A percentile compares a stretch with the other conserved stretches of the same genome.
phyloP scores from a whole-genome alignment of 2,888 invertebrate genomes.

The Drosophila pullipes region DNA sequence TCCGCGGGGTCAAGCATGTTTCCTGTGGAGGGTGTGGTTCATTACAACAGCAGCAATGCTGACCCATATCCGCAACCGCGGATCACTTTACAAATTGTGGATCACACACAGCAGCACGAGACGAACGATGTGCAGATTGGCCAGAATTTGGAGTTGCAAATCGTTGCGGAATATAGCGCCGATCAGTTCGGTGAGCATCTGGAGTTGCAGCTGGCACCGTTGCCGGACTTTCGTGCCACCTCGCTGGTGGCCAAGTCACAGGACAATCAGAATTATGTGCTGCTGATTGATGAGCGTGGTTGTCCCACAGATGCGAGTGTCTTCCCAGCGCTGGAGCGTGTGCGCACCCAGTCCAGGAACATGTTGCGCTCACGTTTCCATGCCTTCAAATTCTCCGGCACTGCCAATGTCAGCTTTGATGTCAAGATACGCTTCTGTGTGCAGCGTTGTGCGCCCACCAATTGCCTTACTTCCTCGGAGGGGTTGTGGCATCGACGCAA shows the following conservation, averaged over 20 bases:
- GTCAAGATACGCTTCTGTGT: constrained; percentile 93
- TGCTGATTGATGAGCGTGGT: constrained; percentile 90
- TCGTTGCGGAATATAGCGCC: constrained; percentile 86
- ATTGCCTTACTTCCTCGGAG: constrained; percentile 83
- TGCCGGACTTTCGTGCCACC: constrained; percentile 91
- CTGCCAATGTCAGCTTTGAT: constrained; percentile 93
- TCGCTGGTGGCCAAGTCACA: constrained; percentile 92
- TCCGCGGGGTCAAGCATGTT: constrained; percentile 74
- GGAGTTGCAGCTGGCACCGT: constrained; percentile 84
- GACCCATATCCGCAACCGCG: constrained; percentile 68
- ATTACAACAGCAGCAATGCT: constrained; percentile 64
- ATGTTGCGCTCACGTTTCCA: constrained; percentile 89
- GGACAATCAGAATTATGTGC: constrained; percentile 90
- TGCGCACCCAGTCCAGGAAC: constrained; percentile 78
- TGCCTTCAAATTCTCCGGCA: constrained; percentile 94
- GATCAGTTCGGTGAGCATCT: constrained; percentile 61
- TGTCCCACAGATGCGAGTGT: constrained; percentile 91
- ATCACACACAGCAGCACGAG: constrained; percentile 87
- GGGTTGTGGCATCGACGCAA: constrained; percentile 53
- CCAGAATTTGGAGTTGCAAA: constrained; percentile 88
- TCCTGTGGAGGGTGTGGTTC: constrained; percentile 86
- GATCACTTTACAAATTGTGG: constrained; percentile 87
- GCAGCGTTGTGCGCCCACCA: constrained; percentile 88
- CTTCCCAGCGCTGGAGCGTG: constrained; percentile 86
- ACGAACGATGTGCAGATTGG: constrained; percentile 89